These are phyloP conservation scores for Helicoverpa zea DNA, from an alignment of 1,140 invertebrate species.

Conservation along the genomic window DNA sequence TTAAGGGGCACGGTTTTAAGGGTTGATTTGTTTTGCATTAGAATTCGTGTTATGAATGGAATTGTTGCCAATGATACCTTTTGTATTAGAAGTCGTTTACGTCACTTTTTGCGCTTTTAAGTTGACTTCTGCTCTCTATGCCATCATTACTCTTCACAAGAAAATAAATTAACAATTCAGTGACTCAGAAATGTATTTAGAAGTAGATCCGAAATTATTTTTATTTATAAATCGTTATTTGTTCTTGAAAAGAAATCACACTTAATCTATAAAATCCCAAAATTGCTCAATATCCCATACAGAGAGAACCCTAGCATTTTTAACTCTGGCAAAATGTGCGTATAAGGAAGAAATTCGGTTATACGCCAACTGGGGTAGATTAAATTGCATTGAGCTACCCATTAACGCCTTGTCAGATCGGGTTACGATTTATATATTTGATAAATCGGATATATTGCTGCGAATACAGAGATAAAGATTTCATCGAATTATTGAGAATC, in stretches of 20 bases:
- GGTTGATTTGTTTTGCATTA: too few relatives aligned
- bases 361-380: constrained; percentile 78
- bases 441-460: constrained; percentile 82
- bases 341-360: constrained; percentile 75
- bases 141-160: too few relatives aligned
- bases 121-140: too few relatives aligned
- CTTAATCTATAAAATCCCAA: not conserved
- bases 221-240: not conserved
- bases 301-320: constrained; percentile 48
- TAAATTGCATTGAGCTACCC: constrained; percentile 86
- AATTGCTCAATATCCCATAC: not conserved
- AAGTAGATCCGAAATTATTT: too few relatives aligned
- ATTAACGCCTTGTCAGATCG: constrained; percentile 87
- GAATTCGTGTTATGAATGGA: too few relatives aligned
- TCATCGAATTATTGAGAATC: not conserved
- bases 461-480: constrained; percentile 25
- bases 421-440: constrained; percentile 86
- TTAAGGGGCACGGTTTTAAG: too few relatives aligned
- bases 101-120: too few relatives aligned
- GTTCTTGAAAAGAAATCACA: not conserved
- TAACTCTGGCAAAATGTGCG: constrained; percentile 36
- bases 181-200: too few relatives aligned
- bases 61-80: too few relatives aligned
- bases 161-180: too few relatives aligned
- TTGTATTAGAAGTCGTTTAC: too few relatives aligned